Evolutionary conservation across 2,888 invertebrate species (phyloP).

Genomic region (Caenorhabditis doughertyi): DNA sequence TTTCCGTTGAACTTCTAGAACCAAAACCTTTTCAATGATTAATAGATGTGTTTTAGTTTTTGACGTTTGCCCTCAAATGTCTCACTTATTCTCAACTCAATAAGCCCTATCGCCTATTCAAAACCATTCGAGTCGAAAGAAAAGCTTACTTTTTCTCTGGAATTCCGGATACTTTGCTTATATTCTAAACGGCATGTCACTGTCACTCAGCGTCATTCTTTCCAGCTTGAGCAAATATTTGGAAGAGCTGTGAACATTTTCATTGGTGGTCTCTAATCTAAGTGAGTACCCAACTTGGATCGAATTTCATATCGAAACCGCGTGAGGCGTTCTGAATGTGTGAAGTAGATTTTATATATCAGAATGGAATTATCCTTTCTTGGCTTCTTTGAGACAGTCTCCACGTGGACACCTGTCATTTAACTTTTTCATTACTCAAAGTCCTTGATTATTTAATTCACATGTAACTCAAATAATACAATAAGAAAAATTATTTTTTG

Average conservation of each 20-base stretch:
- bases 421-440: too few species aligned
- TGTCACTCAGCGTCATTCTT: conserved; percentile 28
- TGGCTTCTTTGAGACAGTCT: too few species aligned
- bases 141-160: background rate
- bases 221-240: conserved; percentile 45
- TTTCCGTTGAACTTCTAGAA: conserved; percentile 50
- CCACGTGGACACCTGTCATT: too few species aligned
- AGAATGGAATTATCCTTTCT: background rate
- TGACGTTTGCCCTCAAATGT: conserved; percentile 49
- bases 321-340: conserved; percentile 42
- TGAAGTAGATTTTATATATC: conserved; percentile 13
- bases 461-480: too few species aligned
- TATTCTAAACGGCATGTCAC: conserved; percentile 4
- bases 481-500: too few species aligned
- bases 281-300: conserved; percentile 47
- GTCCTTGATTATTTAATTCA: too few species aligned
- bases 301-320: conserved; percentile 35
- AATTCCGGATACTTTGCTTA: background rate
- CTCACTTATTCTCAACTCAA: conserved; percentile 11
- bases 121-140: conserved; percentile 4
- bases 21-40: conserved; percentile 59
- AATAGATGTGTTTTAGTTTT: conserved; percentile 51
- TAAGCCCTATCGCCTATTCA: background rate
- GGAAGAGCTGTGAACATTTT: conserved; percentile 12
- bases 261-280: conserved; percentile 45